A percentile compares a stretch with the other conserved stretches of the same genome.
Evolutionary conservation across 2,888 invertebrate species (phyloP).

Genomic region (Chymomyza fuscimana): DNA sequence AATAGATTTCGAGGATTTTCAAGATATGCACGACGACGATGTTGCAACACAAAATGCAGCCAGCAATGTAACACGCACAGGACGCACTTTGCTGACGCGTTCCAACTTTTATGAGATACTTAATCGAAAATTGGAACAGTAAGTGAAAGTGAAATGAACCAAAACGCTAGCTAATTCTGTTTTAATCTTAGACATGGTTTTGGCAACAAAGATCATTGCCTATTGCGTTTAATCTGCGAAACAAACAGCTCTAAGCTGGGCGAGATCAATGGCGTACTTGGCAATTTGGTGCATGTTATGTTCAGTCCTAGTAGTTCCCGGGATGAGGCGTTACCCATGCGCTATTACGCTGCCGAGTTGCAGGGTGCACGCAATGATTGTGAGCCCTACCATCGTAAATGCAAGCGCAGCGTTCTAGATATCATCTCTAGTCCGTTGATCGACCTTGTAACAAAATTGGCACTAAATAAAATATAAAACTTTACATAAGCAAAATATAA

Average conservation of each 20-base stretch:
- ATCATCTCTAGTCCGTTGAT: constrained; percentile 68
- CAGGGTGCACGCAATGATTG: constrained; percentile 64
- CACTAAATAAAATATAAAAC: constrained; percentile 25
- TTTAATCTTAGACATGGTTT: constrained; percentile 50
- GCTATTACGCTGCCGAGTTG: constrained; percentile 72
- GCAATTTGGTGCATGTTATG: constrained; percentile 84
- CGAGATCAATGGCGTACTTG: constrained; percentile 83
- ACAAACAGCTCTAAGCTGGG: constrained; percentile 79
- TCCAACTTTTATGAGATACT: constrained; percentile 62
- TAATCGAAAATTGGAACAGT: constrained; percentile 58
- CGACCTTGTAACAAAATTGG: constrained; percentile 28
- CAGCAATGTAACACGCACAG: constrained; percentile 11
- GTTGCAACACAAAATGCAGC: neutral
- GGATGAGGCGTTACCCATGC: constrained; percentile 61
- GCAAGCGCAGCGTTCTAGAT: constrained; percentile 66
- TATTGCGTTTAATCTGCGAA: constrained; percentile 85
- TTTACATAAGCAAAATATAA: neutral
- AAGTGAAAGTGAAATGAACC: constrained; percentile 17
- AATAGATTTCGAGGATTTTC: constrained; percentile 52
- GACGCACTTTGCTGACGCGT: constrained; percentile 57
- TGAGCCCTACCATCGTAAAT: constrained; percentile 44
- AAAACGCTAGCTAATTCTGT: no score
- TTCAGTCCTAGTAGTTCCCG: constrained; percentile 70
- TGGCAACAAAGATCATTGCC: constrained; percentile 81
- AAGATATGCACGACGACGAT: constrained; percentile 37